Percentiles rank a stretch among this genome's conserved stretches.
phyloP scores from a whole-genome alignment of 2,888 invertebrate genomes.

The Molorchus minor region DNA sequence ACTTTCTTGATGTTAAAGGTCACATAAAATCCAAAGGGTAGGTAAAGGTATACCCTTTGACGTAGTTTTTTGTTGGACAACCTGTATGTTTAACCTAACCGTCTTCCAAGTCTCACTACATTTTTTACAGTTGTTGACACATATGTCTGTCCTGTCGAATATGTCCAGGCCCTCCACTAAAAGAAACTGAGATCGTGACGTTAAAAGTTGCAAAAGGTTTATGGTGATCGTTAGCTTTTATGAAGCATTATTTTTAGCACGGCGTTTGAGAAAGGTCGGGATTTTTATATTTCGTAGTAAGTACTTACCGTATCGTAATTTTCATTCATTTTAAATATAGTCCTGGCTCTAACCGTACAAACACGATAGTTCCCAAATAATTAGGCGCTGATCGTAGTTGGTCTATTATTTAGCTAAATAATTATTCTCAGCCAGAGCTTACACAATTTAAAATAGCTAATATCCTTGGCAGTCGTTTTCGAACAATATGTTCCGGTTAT shows the following conservation, averaged over 20 bases:
- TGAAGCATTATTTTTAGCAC: slow-evolving; percentile 38
- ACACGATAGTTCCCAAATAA: slow-evolving; percentile 6
- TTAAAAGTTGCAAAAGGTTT: slow-evolving; percentile 22
- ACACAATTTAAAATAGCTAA: neutral
- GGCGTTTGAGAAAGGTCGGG: slow-evolving; percentile 37
- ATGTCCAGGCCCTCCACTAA: too few species aligned
- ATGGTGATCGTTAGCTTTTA: slow-evolving; percentile 28
- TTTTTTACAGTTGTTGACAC: too few species aligned
- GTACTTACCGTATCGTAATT: slow-evolving; percentile 10
- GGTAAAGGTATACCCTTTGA: too few species aligned
- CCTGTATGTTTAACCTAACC: too few species aligned
- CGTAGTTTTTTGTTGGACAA: too few species aligned
- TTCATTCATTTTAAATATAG: slow-evolving; percentile 20
- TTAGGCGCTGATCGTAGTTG: neutral
- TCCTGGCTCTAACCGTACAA: slow-evolving; percentile 14
- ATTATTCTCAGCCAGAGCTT: neutral
- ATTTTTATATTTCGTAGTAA: slow-evolving; percentile 31
- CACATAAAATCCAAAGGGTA: too few species aligned
- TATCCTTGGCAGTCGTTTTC: neutral
- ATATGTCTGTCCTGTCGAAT: too few species aligned
- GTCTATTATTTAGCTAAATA: neutral
- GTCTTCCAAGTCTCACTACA: too few species aligned
- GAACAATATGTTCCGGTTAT: neutral
- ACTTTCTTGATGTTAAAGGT: too few species aligned
- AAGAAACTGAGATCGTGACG: too few species aligned